phyloP scores from a whole-genome alignment of 2,888 invertebrate genomes.

The Fragum fragum region DNA sequence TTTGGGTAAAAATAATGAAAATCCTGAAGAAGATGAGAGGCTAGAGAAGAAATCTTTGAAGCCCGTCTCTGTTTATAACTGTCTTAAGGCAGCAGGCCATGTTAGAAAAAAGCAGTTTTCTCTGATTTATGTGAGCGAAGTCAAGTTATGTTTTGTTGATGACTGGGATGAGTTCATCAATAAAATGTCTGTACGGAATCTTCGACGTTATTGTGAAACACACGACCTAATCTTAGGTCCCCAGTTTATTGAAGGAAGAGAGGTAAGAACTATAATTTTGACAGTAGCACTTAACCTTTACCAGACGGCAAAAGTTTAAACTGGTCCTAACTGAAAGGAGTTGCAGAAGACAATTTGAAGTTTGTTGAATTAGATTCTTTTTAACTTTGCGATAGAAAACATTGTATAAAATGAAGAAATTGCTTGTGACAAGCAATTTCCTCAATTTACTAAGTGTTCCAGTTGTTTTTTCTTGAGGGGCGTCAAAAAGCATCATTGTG shows the following conservation, averaged over 20 bases:
- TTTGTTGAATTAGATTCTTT: no score
- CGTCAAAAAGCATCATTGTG: no score
- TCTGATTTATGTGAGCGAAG: constrained; percentile 18
- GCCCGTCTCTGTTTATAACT: not conserved
- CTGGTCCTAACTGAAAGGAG: no score
- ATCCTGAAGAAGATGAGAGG: not conserved
- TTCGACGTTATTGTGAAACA: constrained; percentile 22
- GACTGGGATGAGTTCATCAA: constrained; percentile 6
- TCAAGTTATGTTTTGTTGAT: constrained; percentile 25
- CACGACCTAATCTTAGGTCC: constrained; percentile 26
- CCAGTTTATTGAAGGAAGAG: not conserved
- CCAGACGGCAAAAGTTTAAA: no score
- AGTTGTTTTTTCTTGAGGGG: no score
- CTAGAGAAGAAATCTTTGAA: not conserved
- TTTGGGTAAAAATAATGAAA: not conserved
- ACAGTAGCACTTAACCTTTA: no score
- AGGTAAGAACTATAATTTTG: constrained; percentile 30
- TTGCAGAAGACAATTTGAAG: no score
- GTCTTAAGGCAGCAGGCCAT: not conserved
- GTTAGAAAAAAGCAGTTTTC: constrained; percentile 17
- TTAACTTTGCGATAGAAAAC: no score
- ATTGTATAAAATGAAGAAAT: no score
- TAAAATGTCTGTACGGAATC: not conserved
- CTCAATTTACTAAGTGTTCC: no score
- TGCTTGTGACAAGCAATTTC: no score